Evolutionary conservation across 2,113 vertebrate genomes (phyloP).

Genomic region (Sialia sialis): DNA sequence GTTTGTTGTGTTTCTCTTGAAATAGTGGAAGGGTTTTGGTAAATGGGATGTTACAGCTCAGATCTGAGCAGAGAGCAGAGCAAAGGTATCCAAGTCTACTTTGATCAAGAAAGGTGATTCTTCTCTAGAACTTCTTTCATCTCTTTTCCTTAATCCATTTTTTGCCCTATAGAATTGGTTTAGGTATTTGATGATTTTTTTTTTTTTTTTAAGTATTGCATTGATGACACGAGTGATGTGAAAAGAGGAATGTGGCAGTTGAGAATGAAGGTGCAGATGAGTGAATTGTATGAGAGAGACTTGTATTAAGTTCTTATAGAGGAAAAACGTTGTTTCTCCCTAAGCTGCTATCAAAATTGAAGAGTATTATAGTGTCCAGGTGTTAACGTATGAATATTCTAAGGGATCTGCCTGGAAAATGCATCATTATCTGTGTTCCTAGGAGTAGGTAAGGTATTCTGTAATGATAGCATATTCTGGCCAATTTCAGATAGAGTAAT

Average conservation of each 20-base stretch:
- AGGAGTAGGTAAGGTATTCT: not conserved
- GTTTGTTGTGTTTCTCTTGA: not conserved
- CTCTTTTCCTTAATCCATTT: not conserved
- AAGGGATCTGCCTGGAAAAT: not conserved
- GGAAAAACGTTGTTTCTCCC: not conserved
- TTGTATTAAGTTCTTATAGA: not conserved
- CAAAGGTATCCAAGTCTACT: not conserved
- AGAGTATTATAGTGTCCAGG: not conserved
- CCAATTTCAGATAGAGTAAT: not conserved
- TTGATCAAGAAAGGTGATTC: not conserved
- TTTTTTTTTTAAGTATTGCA: not conserved
- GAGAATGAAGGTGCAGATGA: not conserved
- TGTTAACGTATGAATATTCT: not conserved
- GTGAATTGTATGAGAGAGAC: not conserved
- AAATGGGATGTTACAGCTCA: not conserved
- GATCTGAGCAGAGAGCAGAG: not conserved
- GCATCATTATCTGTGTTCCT: not conserved
- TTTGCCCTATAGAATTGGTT: not conserved
- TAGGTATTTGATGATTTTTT: not conserved
- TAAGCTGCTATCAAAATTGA: not conserved
- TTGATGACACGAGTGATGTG: not conserved
- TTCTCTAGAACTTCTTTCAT: not conserved
- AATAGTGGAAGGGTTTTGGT: not conserved
- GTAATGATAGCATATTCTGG: not conserved
- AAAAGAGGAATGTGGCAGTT: not conserved